These are phyloP conservation scores for Oncopodura yosiiana DNA, from an alignment of 1,140 invertebrate genomes.

Conservation along the genomic window DNA sequence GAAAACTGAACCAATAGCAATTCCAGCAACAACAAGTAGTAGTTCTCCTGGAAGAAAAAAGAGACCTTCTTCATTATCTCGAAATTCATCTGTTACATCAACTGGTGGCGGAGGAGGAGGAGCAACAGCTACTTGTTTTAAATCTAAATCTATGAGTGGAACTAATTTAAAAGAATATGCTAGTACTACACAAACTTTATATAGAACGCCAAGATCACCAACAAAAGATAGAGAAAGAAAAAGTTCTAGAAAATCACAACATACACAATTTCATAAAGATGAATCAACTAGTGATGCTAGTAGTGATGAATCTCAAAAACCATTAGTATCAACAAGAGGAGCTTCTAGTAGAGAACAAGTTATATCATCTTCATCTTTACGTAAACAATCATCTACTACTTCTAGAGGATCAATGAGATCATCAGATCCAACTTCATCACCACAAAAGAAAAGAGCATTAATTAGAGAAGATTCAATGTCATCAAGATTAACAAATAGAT, in stretches of 20 bases:
- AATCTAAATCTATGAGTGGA: constrained; percentile 13
- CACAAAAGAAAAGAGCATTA: constrained; percentile 17
- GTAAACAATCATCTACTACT: neutral
- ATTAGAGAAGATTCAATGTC: constrained; percentile 12
- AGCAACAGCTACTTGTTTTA: constrained; percentile 2
- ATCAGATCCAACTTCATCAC: constrained; percentile 2
- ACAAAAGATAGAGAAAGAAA: constrained; percentile 15
- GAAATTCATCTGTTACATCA: constrained; percentile 13
- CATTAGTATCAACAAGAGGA: constrained; percentile 10
- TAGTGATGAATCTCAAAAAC: constrained; percentile 33
- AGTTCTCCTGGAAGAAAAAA: neutral
- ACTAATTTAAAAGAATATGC: constrained; percentile 7
- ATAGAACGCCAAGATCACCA: constrained; percentile 4
- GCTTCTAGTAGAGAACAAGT: neutral
- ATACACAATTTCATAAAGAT: neutral
- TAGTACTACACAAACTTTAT: neutral
- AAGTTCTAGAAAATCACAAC: constrained; percentile 6
- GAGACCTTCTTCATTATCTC: neutral
- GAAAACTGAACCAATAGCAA: neutral
- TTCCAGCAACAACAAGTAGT: no score
- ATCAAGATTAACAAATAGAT: constrained; percentile 11
- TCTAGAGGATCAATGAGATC: neutral
- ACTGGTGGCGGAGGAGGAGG: neutral
- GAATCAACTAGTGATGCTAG: constrained; percentile 27
- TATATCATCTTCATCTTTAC: no score